These are phyloP conservation scores for Dysdera silvatica DNA, from an alignment of 1,140 invertebrate genomes.

Conservation along the genomic window DNA sequence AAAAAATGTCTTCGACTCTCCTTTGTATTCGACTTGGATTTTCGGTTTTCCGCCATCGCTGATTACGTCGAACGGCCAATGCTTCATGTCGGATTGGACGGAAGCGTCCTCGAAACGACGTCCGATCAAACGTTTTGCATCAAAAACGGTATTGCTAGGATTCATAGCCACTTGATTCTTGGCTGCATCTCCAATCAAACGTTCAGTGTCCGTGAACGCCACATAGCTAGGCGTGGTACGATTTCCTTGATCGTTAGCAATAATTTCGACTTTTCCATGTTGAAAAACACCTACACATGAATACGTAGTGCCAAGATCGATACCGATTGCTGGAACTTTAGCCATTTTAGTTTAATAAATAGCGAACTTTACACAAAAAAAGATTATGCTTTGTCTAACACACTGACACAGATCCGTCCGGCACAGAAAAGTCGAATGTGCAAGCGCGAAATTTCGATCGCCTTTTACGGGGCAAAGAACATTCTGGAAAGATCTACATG, in stretches of 20 bases:
- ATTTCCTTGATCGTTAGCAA: slow-evolving; percentile 54
- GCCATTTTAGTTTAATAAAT: slow-evolving; percentile 28
- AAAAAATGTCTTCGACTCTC: slow-evolving; percentile 65
- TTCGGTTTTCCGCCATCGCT: slow-evolving; percentile 43
- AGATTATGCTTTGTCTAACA: too few species aligned
- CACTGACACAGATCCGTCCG: too few species aligned
- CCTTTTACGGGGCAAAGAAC: slow-evolving; percentile 23
- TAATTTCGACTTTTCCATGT: slow-evolving; percentile 53
- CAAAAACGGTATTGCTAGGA: slow-evolving; percentile 71
- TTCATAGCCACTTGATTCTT: slow-evolving; percentile 71
- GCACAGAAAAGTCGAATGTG: neutral
- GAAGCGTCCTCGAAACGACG: slow-evolving; percentile 63
- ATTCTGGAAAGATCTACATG: slow-evolving; percentile 26
- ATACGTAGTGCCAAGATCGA: slow-evolving; percentile 39
- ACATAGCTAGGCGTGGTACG: slow-evolving; percentile 52
- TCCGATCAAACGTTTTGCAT: slow-evolving; percentile 70
- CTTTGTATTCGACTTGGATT: slow-evolving; percentile 63
- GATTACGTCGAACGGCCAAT: slow-evolving; percentile 51
- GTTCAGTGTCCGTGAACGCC: slow-evolving; percentile 63
- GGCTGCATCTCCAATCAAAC: slow-evolving; percentile 73
- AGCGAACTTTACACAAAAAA: too few species aligned
- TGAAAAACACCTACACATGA: slow-evolving; percentile 36
- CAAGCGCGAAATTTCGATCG: neutral
- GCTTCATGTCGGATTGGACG: slow-evolving; percentile 57
- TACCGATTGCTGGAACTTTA: slow-evolving; percentile 35